Evolutionary conservation across 2,797 vertebrate genomes (phyloP).

Genomic region (Pterois miles): DNA sequence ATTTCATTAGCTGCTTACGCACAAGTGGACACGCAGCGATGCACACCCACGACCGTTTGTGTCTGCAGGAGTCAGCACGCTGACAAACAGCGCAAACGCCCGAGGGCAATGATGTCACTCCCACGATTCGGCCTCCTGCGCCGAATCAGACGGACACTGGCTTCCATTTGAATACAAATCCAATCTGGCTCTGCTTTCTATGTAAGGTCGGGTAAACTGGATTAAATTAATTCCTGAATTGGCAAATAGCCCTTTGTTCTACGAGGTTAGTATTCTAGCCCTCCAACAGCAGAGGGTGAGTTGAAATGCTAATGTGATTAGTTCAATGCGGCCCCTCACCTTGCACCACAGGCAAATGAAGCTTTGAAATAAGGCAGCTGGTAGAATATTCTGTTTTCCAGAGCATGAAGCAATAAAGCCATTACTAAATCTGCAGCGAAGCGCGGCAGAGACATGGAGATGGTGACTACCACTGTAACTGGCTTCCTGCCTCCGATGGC

Average conservation of each 20-base stretch:
- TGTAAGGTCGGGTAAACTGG: constrained; percentile 48
- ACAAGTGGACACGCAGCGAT: constrained; percentile 35
- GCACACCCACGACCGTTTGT: constrained; percentile 39
- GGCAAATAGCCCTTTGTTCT: constrained; percentile 67
- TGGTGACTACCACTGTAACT: neutral
- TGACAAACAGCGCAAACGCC: constrained; percentile 37
- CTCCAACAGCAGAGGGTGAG: constrained; percentile 42
- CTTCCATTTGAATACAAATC: constrained; percentile 70
- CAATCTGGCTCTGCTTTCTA: constrained; percentile 37
- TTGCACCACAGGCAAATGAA: constrained; percentile 52
- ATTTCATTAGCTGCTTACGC: constrained; percentile 56
- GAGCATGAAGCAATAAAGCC: constrained; percentile 32
- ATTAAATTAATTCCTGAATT: constrained; percentile 66
- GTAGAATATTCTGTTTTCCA: constrained; percentile 38
- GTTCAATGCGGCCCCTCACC: constrained; percentile 55
- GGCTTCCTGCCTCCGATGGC: constrained; percentile 17
- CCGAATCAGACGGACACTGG: constrained; percentile 45
- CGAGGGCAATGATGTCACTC: constrained; percentile 48
- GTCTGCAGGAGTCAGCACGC: constrained; percentile 43
- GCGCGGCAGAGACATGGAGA: neutral
- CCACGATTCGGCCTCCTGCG: constrained; percentile 43
- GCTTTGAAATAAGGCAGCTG: constrained; percentile 46
- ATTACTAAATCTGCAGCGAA: neutral
- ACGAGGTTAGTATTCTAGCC: constrained; percentile 64
- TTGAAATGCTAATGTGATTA: constrained; percentile 68